Conservation (phyloP, 30 jellyfish, hydroid and myxozoan genomes). For the Sanderia malayensis region DNA sequence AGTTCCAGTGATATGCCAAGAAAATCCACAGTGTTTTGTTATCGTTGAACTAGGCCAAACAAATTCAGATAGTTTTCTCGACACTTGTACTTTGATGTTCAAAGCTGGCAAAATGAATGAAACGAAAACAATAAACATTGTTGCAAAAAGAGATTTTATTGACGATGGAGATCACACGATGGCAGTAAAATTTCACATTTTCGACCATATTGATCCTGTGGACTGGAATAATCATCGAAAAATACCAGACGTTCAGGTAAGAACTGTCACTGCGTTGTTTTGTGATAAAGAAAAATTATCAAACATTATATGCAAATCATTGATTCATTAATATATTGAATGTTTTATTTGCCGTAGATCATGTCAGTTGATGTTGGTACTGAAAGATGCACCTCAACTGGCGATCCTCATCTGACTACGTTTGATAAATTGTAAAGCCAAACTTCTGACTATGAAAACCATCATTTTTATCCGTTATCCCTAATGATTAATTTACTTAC, state of each 20-base stretch:
- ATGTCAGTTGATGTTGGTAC: conserved; percentile 75
- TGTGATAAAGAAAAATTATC: not conserved
- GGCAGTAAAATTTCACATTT: conserved; percentile 54
- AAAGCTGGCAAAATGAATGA: conserved; percentile 62
- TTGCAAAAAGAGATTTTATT: conserved; percentile 81
- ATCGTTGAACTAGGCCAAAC: conserved; percentile 77
- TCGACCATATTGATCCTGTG: conserved; percentile 77
- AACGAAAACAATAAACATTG: conserved; percentile 64
- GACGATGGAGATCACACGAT: conserved; percentile 85
- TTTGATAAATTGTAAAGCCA: conserved; percentile 62
- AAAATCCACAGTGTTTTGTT: conserved; percentile 51
- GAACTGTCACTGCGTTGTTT: not conserved
- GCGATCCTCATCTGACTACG: conserved; percentile 90
- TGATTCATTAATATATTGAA: not conserved
- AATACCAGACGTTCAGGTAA: conserved; percentile 78
- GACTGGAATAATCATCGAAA: conserved; percentile 79
- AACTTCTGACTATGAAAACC: not conserved
- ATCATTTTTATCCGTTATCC: not conserved
- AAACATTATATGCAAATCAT: not conserved
- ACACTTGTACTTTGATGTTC: conserved; percentile 63
- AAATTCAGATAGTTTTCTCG: conserved; percentile 46
- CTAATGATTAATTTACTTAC: not conserved
- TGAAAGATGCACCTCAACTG: conserved; percentile 81
- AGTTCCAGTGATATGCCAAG: conserved; percentile 77
- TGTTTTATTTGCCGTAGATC: conserved; percentile 29